Conservation (phyloP, 2,113 vertebrate species). For the Solea solea region DNA sequence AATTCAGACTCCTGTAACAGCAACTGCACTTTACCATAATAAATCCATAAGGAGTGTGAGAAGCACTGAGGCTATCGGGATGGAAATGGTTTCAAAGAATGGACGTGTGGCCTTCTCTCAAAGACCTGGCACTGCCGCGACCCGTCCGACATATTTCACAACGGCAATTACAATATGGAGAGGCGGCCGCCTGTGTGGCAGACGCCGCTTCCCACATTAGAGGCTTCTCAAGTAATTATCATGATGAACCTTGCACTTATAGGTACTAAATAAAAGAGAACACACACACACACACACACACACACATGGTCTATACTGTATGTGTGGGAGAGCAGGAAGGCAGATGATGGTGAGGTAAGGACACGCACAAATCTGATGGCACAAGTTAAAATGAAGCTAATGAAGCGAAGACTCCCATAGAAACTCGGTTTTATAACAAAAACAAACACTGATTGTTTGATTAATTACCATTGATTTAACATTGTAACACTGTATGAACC, state of each 20-base stretch:
- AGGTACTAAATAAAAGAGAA: constrained; percentile 62
- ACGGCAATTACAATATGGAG: constrained; percentile 62
- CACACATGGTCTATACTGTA: not conserved
- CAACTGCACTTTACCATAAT: constrained; percentile 46
- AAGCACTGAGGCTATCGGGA: constrained; percentile 25
- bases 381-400: too few relatives aligned
- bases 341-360: constrained; percentile 16
- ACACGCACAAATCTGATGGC: not conserved
- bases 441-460: too few relatives aligned
- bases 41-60: constrained; percentile 51
- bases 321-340: not conserved
- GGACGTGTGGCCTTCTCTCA: constrained; percentile 39
- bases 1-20: constrained; percentile 31
- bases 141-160: constrained; percentile 63
- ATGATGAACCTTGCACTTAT: constrained; percentile 64
- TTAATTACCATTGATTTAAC: too few relatives aligned
- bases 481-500: too few relatives aligned
- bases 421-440: too few relatives aligned
- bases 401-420: too few relatives aligned
- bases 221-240: constrained; percentile 73
- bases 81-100: constrained; percentile 52
- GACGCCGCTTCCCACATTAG: constrained; percentile 59
- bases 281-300: constrained; percentile 4
- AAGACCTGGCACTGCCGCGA: constrained; percentile 39
- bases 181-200: constrained; percentile 36